Base-by-base conservation (phyloP, 2,888 invertebrate species). In the Lasius fuliginosus region DNA sequence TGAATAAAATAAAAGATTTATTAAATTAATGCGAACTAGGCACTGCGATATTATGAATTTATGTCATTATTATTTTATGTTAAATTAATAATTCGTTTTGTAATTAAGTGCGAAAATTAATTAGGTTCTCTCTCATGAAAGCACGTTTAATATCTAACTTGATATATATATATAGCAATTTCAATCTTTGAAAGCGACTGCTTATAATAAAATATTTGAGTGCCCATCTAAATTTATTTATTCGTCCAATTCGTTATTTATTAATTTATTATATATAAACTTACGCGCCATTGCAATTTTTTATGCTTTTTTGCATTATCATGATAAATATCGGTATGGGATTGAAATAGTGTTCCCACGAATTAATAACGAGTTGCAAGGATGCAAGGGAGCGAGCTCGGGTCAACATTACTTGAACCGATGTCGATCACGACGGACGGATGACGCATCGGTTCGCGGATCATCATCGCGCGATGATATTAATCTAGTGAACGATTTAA, bases 321-420 rank as follows among this genome's bases (percentile, higher is more conserved):
- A 33, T 4, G 42, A 18, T n/a, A 73, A 58, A 81, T 77, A 88
- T 88, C 49, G 56, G 58, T 82, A 85, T 62, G 67, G 53, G 85
- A 90, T 90, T 64, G 83, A 12, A 71, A 81, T 85, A 56, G 85
- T 88, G 91, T 94, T 94, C 94, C 93, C 94, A 94, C 94, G 94
- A 93, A 93, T 92, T 86, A 82, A 85, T 88, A 89, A 86, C 88
- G 87, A 87, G 83, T 90, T 87, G 88, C 87, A 84, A 90, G 88
- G 90, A 90, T 90, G 90, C 87, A 92, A 88, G 91, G 89, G 91
- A 92, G 89, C 89, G 84, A 91, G 88, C 89, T 68, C 87, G 92
- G 94, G 93, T 94, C 93, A 94, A 93, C 93, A 93, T 93, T 94
- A 94, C 94, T 94, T 94, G 94, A 94, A 94, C 94, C 91, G 93